phyloP scores from a whole-genome alignment of 2,888 invertebrate species.

The Crematogaster levior region DNA sequence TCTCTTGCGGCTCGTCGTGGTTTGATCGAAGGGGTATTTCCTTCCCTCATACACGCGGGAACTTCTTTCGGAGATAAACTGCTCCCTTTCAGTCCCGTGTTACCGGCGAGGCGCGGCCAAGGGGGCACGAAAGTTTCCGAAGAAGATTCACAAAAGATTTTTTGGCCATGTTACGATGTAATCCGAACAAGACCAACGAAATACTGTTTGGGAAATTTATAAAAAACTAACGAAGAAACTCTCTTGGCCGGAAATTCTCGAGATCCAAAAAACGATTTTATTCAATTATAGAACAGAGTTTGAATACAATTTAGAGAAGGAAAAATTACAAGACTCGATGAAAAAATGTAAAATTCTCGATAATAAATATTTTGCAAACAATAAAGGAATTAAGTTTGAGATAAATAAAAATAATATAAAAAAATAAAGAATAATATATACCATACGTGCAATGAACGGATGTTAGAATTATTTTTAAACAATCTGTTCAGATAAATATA shows the following conservation, averaged over 20 bases:
- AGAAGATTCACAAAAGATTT: conserved; percentile 73
- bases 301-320: conserved; percentile 3
- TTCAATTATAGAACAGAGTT: conserved; percentile 19
- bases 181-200: conserved; percentile 50
- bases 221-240: conserved; percentile 31
- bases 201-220: conserved; percentile 41
- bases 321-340: conserved; percentile 7
- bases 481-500: background rate
- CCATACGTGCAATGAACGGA: background rate
- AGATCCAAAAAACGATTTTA: conserved; percentile 17
- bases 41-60: conserved; percentile 65
- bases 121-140: conserved; percentile 57
- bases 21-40: conserved; percentile 75
- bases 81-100: conserved; percentile 45
- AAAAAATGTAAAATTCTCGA: conserved; percentile 11
- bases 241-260: conserved; percentile 16
- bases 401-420: background rate
- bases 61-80: conserved; percentile 73
- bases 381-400: background rate
- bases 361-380: background rate
- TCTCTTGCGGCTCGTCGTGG: conserved; percentile 69
- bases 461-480: background rate
- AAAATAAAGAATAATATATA: background rate
- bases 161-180: conserved; percentile 53
- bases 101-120: conserved; percentile 46